Evolutionary conservation across 1,140 invertebrate species (phyloP), one percentile per base, ranked within the genome.

Genomic region (Druon quercuslanigerum): DNA sequence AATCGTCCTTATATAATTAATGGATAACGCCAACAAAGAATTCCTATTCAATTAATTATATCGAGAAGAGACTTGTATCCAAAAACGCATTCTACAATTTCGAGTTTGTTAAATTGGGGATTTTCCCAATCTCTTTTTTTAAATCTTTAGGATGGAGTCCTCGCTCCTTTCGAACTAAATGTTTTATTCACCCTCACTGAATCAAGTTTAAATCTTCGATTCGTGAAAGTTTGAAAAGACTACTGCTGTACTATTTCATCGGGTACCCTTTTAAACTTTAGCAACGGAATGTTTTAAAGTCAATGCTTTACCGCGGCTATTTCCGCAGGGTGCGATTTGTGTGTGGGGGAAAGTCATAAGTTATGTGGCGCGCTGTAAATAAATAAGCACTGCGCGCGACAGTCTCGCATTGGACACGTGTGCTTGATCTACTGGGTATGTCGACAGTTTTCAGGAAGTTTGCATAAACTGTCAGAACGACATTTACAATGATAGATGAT

Each of bases 351-450:
- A 33, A 33, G 57, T 66, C 57, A 16, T 66, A 66, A 66, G 40
- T 66, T 66, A 66, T 66, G 40, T 25, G 57, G 17, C 14, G 16
- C 50, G 71, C 50, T 72, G 60, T 76, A 76, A 83, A 83, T 81
- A 83, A 83, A 79, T 81, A 83, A 81, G 51, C 54, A 73, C 51
- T 75, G 76, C 71, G 52, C 40, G 79, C 79, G 77, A 79, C 79
- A 56, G 81, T 81, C 76, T 73, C 54, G 57, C 57, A 51, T 56
- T 19, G 46, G 40, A 73, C 71, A 17, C 17, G 6, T 51, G 66
- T 76, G 52, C 33, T 60, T 66, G 51, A 72, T 20, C 54, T 79
- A 75, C 70, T 66, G 14, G 57, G n/a, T 74, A 50, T 66, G 40
- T 60, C 73, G 25, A 74, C 20, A 50, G 40, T 56, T 74, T 40